phyloP scores from a whole-genome alignment of 1,140 invertebrate species.

The Drosophila pseudoobscura region DNA sequence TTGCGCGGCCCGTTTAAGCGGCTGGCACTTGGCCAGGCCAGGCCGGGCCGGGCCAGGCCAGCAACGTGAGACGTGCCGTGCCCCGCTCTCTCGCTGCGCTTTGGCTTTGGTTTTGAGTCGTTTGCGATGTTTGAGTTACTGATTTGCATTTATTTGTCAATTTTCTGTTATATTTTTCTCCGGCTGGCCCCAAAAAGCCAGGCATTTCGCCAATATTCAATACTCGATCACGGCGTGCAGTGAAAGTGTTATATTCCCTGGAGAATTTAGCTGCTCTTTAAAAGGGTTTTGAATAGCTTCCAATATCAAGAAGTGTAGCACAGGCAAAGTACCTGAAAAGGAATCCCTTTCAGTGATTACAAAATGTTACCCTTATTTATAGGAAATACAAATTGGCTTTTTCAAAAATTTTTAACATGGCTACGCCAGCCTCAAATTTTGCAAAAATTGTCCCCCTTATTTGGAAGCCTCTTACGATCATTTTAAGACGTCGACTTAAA shows the following conservation, averaged over 20 bases:
- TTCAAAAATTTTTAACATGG: too few relatives aligned
- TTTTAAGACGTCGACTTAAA: too few relatives aligned
- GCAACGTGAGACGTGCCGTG: slow-evolving; percentile 39
- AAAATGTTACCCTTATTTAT: too few relatives aligned
- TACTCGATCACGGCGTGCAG: slow-evolving; percentile 6
- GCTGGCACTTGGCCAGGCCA: slow-evolving; percentile 65
- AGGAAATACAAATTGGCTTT: too few relatives aligned
- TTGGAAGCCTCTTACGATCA: too few relatives aligned
- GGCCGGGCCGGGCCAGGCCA: slow-evolving; percentile 64
- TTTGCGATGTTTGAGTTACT: slow-evolving; percentile 67
- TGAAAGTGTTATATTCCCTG: slow-evolving; percentile 55
- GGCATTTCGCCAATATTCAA: slow-evolving; percentile 30
- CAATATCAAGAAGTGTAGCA: too few relatives aligned
- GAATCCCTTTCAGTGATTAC: too few relatives aligned
- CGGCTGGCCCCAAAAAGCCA: slow-evolving; percentile 21
- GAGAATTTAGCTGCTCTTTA: neutral
- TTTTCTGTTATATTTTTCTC: slow-evolving; percentile 48
- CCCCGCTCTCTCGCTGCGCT: slow-evolving; percentile 46
- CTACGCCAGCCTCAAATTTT: too few relatives aligned
- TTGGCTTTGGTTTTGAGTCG: slow-evolving; percentile 24
- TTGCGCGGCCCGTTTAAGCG: slow-evolving; percentile 50
- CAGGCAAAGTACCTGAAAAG: too few relatives aligned
- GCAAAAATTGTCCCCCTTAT: too few relatives aligned
- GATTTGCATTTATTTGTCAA: slow-evolving; percentile 76
- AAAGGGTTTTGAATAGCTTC: neutral